Evolutionary conservation across 2,113 vertebrate species (phyloP), one percentile per base, ranked within the genome.

Genomic region (Periophthalmus modestus): DNA sequence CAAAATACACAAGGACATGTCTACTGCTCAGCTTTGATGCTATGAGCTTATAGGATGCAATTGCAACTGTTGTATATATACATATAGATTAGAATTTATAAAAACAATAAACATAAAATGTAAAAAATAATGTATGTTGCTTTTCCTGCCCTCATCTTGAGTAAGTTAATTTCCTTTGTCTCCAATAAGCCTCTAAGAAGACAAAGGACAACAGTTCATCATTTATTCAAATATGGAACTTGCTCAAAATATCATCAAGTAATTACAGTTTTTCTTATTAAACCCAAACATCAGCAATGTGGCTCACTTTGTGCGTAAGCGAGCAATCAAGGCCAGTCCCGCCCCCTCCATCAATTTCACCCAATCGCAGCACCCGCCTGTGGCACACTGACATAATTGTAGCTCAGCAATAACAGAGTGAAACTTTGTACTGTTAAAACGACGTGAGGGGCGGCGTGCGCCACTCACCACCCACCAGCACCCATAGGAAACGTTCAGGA

Each of bases 331-430:
- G 77, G 66, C 61, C 85, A 90, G 74, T 89, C 89, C 93, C 95
- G 92, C 95, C 95, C 94, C 89, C 84, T 93, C 87, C 85, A 92
- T 95, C 86, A 91, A 82, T 86, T 89, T 79, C 92, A 90, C 86
- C 95, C 96, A 95, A 95, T 94, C 89, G 80, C 90, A 70, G 89
- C 73, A 72, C 87, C 62, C 82, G 86, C 75, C 65, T 74, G 84
- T 91, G 88, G 87, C 86, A 89, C 91, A 95, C 94, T 92, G 86
- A 88, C 92, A 91, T 83, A 91, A 91, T 93, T 91, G 74, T 79
- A 52, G 82, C 83, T 18, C 74, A 75, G 83, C 48, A 92, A 79
- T 73, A 88, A 89, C 86, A 90, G 86, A 83, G 89, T 63, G 77
- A 68, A 83, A 88, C 89, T 69, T 65, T 24, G 24, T 69, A 80